These are phyloP conservation scores for Micrasema longulum DNA, from an alignment of 1,140 invertebrate species.

Conservation along the genomic window DNA sequence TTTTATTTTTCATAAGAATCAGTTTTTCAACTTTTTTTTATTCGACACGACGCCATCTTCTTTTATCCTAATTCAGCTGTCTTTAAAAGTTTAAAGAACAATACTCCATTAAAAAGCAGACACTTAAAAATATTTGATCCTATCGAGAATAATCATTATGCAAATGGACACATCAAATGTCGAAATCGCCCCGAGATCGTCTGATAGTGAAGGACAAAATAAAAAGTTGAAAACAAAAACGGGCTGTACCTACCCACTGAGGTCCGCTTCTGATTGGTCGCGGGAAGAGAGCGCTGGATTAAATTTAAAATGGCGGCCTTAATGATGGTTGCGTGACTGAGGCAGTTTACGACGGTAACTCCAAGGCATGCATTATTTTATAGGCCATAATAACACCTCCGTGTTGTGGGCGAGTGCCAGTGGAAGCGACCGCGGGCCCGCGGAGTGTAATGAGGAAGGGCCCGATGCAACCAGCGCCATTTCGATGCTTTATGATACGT, in stretches of 20 bases:
- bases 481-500: too few relatives aligned
- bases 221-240: conserved; percentile 23
- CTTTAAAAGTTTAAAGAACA: too few relatives aligned
- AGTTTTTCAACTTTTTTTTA: too few relatives aligned
- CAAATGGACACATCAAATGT: conserved; percentile 37
- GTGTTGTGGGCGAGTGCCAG: conserved; percentile 4
- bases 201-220: conserved; percentile 24
- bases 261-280: conserved; percentile 44
- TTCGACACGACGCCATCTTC: too few relatives aligned
- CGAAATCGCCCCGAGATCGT: conserved; percentile 2
- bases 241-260: conserved; percentile 4
- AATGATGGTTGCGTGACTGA: conserved; percentile 52
- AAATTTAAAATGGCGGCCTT: conserved; percentile 52
- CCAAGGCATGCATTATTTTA: conserved; percentile 53
- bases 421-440: conserved; percentile 34
- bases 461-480: conserved; percentile 18
- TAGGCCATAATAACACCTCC: conserved; percentile 53
- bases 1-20: too few relatives aligned
- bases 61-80: too few relatives aligned
- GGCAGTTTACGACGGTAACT: conserved; percentile 46
- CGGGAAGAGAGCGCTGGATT: conserved; percentile 45
- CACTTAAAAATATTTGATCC: conserved; percentile 18
- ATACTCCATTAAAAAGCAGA: too few relatives aligned
- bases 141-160: conserved; percentile 15
- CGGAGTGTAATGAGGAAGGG: conserved; percentile 36